These are phyloP conservation scores for Drosophila prosaltans DNA, from an alignment of 1,140 invertebrate species.

Conservation along the genomic window DNA sequence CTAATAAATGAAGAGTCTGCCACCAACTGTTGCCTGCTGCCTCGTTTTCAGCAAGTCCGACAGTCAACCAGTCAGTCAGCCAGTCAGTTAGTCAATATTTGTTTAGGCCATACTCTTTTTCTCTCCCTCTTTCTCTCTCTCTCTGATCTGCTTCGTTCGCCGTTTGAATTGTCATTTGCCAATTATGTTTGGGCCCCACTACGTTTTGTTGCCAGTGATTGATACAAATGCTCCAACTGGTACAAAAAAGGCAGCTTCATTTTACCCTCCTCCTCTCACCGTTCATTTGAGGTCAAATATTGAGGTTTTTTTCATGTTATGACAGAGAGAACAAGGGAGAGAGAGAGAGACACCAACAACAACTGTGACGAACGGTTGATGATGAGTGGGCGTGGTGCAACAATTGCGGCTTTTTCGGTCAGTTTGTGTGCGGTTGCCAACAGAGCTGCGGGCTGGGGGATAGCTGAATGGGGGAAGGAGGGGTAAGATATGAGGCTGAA, in stretches of 20 bases:
- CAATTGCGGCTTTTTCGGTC: constrained; percentile 74
- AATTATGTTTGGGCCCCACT: constrained; percentile 51
- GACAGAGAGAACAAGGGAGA: background rate
- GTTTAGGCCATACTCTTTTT: constrained; percentile 47
- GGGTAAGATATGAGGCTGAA: constrained; percentile 15
- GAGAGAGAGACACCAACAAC: too few relatives aligned
- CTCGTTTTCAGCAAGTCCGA: constrained; percentile 7
- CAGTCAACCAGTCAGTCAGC: constrained; percentile 21
- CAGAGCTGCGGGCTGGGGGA: too few relatives aligned
- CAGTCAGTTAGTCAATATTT: constrained; percentile 65
- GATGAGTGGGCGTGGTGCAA: constrained; percentile 31
- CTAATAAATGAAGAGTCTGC: constrained; percentile 31
- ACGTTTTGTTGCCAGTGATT: constrained; percentile 58
- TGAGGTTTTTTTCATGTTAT: constrained; percentile 48
- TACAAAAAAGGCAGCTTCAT: constrained; percentile 6
- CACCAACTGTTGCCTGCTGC: constrained; percentile 62
- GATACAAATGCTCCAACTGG: constrained; percentile 59
- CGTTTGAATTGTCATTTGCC: constrained; percentile 73
- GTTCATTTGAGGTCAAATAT: constrained; percentile 69
- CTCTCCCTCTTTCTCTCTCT: background rate
- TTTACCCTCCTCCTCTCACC: background rate
- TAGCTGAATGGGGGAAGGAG: too few relatives aligned
- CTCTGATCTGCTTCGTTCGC: constrained; percentile 17
- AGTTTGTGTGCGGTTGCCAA: constrained; percentile 44
- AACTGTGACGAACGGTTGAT: background rate